Base-by-base conservation (phyloP, 2,113 vertebrate genomes). In the Jacana jacana region DNA sequence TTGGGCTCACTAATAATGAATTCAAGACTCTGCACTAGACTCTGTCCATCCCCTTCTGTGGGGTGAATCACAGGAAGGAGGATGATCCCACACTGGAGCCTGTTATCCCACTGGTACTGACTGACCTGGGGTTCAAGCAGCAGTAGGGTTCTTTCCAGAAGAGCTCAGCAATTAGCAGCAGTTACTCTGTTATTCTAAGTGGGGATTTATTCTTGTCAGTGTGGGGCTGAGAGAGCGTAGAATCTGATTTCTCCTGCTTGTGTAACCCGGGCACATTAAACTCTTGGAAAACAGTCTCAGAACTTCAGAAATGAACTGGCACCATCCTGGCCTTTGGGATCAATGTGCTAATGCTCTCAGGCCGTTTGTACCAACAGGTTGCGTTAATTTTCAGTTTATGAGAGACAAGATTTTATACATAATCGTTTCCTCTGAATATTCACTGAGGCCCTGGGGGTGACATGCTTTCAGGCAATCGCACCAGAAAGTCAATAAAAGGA, bases 381-480 rank as follows among this genome's bases (percentile, higher is more conserved):
- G 42, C 71, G 39, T 68, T 91, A 64, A 88, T 90, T 91, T 91
- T 95, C 42, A 19, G 13, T 60, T 73, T 91, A 46, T 35, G 37
- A 75, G 44, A 87, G 82, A 75, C 64, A 88, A 5, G 39, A 86
- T 68, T 96, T 94, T 90, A 73, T 81, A 81, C 35, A 68, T 83
- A 86, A 93, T 93, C 0, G 1, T 63, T 90, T 88, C 24, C 68
- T 81, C 81, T 95, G 94, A 91, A 91, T 89, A 95, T 82, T 95
- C 89, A 61, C 87, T 0, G 2, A 78, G 82, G 58, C 79, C 76
- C 80, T 83, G 23, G 60, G 63, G 76, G 28, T 88, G 63, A 91
- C 35, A 63, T 23, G 63, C 33, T 86, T 83, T 63, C 87, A 94
- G 92, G 79, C 66, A 86, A 73, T 11, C 80, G 66, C 58, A 88